These are phyloP conservation scores for Parapristionchus giblindavisi DNA, from an alignment of 2,888 invertebrate genomes.

Conservation along the genomic window DNA sequence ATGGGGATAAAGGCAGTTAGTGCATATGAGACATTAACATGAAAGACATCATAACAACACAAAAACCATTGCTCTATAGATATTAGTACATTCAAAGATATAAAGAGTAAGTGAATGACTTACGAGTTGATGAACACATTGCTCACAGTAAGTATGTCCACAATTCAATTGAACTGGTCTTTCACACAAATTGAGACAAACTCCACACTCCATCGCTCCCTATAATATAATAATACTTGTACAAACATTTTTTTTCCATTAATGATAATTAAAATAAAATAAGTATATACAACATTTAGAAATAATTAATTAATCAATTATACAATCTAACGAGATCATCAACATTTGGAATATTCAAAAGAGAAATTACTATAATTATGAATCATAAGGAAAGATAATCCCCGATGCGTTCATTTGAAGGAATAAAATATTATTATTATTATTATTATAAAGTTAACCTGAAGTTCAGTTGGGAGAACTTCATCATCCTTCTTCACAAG, in stretches of 20 bases:
- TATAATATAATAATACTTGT: background rate
- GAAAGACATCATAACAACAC: background rate
- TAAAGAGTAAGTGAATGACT: background rate
- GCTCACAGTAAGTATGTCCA: constrained; percentile 36
- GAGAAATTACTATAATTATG: background rate
- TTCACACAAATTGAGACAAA: constrained; percentile 28
- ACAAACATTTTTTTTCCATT: too few relatives aligned
- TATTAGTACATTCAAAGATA: background rate
- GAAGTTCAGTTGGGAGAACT: constrained; percentile 25
- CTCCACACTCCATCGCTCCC: constrained; percentile 40
- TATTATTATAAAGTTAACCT: background rate
- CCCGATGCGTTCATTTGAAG: too few relatives aligned
- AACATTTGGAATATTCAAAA: too few relatives aligned
- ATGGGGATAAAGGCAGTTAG: background rate
- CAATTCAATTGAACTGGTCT: constrained; percentile 36
- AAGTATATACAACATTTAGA: too few relatives aligned
- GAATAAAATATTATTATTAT: too few relatives aligned
- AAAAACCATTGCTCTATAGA: background rate
- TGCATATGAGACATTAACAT: background rate
- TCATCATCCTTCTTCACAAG: constrained; percentile 20
- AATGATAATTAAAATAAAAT: too few relatives aligned
- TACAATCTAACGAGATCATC: too few relatives aligned
- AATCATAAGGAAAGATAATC: background rate
- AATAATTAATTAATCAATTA: too few relatives aligned
- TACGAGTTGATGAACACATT: constrained; percentile 26